These are phyloP conservation scores for Paraescarpia echinospica DNA, from an alignment of 1,140 invertebrate species.

Conservation along the genomic window DNA sequence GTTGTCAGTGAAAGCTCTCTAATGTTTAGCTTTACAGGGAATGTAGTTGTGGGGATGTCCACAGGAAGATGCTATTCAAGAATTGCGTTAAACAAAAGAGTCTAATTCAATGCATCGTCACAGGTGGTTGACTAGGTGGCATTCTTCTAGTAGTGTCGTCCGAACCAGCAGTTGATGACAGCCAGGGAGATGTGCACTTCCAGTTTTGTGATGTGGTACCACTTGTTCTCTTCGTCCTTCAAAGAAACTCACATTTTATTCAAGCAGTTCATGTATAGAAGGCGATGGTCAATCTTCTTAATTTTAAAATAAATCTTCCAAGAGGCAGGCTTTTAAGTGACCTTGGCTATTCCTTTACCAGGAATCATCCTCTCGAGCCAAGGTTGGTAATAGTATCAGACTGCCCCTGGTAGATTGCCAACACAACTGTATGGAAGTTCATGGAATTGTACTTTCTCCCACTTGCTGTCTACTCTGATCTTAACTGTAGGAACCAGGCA, in stretches of 20 bases:
- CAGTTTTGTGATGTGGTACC: conserved; percentile 10
- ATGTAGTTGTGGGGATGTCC: neutral
- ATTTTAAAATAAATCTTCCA: too few relatives aligned
- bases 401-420: too few relatives aligned
- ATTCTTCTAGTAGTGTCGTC: neutral
- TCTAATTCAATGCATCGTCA: neutral
- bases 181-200: neutral
- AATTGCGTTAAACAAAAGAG: neutral
- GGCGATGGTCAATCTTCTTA: too few relatives aligned
- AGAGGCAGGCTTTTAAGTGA: too few relatives aligned
- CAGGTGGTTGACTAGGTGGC: neutral
- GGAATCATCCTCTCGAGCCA: too few relatives aligned
- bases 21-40: neutral
- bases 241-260: neutral
- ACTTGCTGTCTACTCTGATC: too few relatives aligned
- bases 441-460: too few relatives aligned
- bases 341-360: too few relatives aligned
- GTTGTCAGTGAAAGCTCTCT: neutral
- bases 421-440: too few relatives aligned
- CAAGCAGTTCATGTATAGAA: neutral
- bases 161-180: conserved; percentile 19
- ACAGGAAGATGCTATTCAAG: neutral
- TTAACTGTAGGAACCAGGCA: too few relatives aligned
- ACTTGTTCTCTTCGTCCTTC: conserved; percentile 15
- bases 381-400: too few relatives aligned